A percentile compares a stretch with the other conserved stretches of the same genome.
Evolutionary conservation across 2,888 invertebrate species (phyloP).

Genomic region (Sarcophaga carnaria): DNA sequence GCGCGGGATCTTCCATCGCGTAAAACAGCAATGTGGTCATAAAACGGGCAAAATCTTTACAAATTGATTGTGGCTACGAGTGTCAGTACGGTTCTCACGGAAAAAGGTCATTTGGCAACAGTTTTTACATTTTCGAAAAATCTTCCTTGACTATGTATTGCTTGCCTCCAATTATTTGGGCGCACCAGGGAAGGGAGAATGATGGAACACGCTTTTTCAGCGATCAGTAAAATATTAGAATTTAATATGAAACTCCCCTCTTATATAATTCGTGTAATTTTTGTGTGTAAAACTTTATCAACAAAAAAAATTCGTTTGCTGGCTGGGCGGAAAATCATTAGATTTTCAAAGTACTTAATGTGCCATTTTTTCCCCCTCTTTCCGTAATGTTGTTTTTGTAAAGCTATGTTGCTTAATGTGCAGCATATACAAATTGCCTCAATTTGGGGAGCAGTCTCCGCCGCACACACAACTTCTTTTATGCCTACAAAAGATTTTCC

Average conservation of each 20-base stretch:
- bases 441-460: slow-evolving; percentile 5
- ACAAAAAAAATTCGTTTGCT: slow-evolving; percentile 12
- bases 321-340: slow-evolving; percentile 51
- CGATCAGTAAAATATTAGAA: not conserved
- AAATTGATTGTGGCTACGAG: too few relatives aligned
- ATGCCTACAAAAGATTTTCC: not conserved
- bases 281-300: not conserved
- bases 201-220: too few relatives aligned
- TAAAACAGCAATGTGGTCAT: too few relatives aligned
- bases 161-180: too few relatives aligned
- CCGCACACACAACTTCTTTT: slow-evolving; percentile 18
- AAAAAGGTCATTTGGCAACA: too few relatives aligned
- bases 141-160: too few relatives aligned
- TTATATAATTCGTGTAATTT: not conserved
- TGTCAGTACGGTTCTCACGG: too few relatives aligned
- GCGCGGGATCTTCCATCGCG: too few relatives aligned
- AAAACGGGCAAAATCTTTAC: too few relatives aligned
- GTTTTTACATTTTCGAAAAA: too few relatives aligned
- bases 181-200: too few relatives aligned
- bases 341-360: slow-evolving; percentile 37
- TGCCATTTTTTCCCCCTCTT: not conserved
- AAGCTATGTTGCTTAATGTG: not conserved
- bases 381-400: not conserved
- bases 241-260: not conserved
- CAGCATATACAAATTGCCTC: slow-evolving; percentile 14